Base-by-base conservation (phyloP, 2,113 vertebrate species). In the Corythornis madagascariensis region DNA sequence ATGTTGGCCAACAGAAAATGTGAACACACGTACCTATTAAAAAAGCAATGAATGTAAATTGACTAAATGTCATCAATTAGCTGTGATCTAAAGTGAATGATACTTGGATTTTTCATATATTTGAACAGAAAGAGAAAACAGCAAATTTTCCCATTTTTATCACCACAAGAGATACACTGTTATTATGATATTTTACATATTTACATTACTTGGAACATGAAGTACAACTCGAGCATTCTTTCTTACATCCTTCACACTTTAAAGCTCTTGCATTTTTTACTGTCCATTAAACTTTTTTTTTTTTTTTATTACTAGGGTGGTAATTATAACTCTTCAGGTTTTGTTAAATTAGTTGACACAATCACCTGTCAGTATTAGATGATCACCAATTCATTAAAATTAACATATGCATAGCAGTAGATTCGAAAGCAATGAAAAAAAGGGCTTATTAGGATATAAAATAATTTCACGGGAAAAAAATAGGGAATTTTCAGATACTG, bases 1-100 rank as follows among this genome's bases (percentile, higher is more conserved):
- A 97, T 99, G 99, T 16, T 99, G 99, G 90, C 99, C 99, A 45
- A 99, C 99, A 77, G 99, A 99, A 97, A 99, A 99, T 2, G 99
- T 99, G 95, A 99, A 99, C 61, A 99, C 98, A 45, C 99, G 98
- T 26, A 99, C 99, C 99, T 99, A 75, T 19, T 77, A 31, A 94
- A 92, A 93, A 83, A 85, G 0, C 18, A 84, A 76, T 15, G 6
- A 7, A 63, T 45, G 3, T 45, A 67, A 69, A 5, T 72, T 66
- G 61, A 35, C 1, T 26, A 8, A 9, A 26, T 20, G 45, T 9
- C 4, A 72, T 53, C 52, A 83, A 67, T 43, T 56, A 75, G 11
- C 5, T 84, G 13, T 45, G 8, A 88, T 26, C 14, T 72, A 13
- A 61, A 69, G 25, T n/a, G 43, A 88, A 25, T 7, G 3, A 29